Conservation (phyloP, 2,888 invertebrate species). For the Pheosia gnoma region DNA sequence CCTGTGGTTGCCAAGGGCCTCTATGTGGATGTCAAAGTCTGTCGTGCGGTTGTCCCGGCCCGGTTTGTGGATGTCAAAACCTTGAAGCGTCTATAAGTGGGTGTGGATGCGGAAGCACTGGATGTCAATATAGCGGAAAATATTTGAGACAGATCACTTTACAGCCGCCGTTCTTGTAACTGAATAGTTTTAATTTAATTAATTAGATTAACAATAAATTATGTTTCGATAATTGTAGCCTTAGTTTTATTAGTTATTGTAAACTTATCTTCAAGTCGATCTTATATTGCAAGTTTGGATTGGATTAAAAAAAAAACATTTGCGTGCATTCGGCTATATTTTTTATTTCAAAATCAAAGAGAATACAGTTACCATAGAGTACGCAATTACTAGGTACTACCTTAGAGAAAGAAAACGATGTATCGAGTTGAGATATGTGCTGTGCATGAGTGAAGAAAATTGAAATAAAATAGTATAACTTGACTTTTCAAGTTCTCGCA, state of each 20-base stretch:
- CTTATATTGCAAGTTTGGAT: too few species aligned
- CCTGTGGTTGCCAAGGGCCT: conserved; percentile 26
- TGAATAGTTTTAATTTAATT: conserved; percentile 11
- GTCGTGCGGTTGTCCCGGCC: conserved; percentile 20
- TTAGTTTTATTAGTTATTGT: conserved; percentile 3
- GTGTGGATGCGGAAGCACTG: conserved; percentile 20
- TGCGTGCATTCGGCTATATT: too few species aligned
- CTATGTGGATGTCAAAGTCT: conserved; percentile 11
- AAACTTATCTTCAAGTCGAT: too few species aligned
- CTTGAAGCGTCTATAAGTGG: conserved; percentile 10
- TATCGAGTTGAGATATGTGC: too few species aligned
- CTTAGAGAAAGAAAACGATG: too few species aligned
- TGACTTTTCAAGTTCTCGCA: too few species aligned
- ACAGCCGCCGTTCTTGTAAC: conserved; percentile 62
- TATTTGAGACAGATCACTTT: conserved; percentile 61
- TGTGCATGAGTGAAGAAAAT: too few species aligned
- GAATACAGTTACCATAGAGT: too few species aligned
- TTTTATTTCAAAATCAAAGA: too few species aligned
- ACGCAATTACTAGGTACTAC: too few species aligned
- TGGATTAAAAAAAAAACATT: too few species aligned
- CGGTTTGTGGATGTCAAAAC: conserved; percentile 17
- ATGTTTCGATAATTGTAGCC: not conserved
- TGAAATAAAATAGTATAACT: too few species aligned
- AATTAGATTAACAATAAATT: conserved; percentile 7
- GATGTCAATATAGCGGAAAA: conserved; percentile 32